A percentile compares a stretch with the other conserved stretches of the same genome.
Conservation (phyloP, 2,888 invertebrate species). For the Tenthredo amoena region DNA sequence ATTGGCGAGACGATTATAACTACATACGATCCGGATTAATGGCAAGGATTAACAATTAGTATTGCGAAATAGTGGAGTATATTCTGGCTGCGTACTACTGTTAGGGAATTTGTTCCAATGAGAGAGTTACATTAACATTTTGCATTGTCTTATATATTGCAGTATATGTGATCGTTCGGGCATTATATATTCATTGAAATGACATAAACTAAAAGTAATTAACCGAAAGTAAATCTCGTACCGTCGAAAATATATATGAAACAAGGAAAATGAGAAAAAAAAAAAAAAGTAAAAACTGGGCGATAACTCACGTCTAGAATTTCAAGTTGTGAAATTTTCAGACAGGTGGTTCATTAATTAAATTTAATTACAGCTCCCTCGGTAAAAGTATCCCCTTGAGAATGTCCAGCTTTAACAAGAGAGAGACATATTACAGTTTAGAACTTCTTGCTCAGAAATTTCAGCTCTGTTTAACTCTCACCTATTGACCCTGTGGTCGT, state of each 20-base stretch:
- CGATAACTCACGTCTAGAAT: background rate
- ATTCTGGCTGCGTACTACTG: background rate
- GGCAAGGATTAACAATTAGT: background rate
- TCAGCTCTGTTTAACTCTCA: slow-evolving; percentile 9
- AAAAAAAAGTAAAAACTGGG: background rate
- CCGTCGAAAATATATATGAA: background rate
- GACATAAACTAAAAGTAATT: background rate
- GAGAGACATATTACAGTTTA: background rate
- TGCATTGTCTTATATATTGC: background rate
- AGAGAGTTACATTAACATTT: background rate
- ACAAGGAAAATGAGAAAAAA: background rate
- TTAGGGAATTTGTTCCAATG: background rate
- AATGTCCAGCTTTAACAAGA: slow-evolving; percentile 5
- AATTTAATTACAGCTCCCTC: slow-evolving; percentile 5
- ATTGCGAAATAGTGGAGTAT: background rate
- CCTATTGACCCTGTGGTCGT: slow-evolving; percentile 3
- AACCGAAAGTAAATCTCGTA: background rate
- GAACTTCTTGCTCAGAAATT: slow-evolving; percentile 6
- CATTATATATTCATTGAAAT: background rate
- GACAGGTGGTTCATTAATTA: slow-evolving; percentile 12
- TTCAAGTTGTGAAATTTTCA: background rate
- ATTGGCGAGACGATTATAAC: background rate
- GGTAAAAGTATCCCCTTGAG: background rate
- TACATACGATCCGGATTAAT: background rate
- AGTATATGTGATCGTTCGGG: background rate